Evolutionary conservation across 2,797 vertebrate genomes (phyloP).

Genomic region (Brachymystax lenok): DNA sequence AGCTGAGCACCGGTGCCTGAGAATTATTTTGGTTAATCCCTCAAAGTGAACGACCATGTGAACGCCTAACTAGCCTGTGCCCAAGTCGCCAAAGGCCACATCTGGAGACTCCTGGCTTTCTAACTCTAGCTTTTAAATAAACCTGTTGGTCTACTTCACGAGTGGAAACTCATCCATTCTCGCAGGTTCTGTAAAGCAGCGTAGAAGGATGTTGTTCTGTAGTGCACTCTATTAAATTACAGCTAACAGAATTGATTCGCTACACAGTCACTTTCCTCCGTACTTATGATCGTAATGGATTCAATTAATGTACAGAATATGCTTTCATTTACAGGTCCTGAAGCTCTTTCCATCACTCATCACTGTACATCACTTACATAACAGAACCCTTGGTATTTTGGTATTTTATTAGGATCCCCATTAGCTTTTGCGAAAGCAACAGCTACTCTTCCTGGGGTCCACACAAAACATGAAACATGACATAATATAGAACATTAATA

Average conservation of each 20-base stretch:
- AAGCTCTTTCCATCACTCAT: background rate
- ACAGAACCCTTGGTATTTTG: too few relatives aligned
- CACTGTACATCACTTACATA: background rate
- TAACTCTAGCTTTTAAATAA: background rate
- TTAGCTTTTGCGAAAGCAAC: too few relatives aligned
- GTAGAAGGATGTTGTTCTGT: background rate
- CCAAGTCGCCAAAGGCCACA: background rate
- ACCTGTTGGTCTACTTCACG: background rate
- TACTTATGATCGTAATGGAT: background rate
- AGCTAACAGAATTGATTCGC: background rate
- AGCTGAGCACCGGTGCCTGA: background rate
- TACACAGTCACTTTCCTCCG: background rate
- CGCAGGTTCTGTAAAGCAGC: background rate
- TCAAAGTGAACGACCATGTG: conserved; percentile 1
- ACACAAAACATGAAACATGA: too few relatives aligned
- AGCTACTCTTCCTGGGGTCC: too few relatives aligned
- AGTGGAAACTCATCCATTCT: background rate
- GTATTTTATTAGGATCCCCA: too few relatives aligned
- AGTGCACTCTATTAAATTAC: background rate
- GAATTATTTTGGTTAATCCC: conserved; percentile 17
- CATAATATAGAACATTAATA: too few relatives aligned
- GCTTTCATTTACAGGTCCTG: background rate
- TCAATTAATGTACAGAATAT: background rate
- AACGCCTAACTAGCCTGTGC: background rate
- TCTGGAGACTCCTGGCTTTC: background rate